These are phyloP conservation scores for Hippocampus guttulatus DNA, from an alignment of 2,113 vertebrate genomes.

Conservation along the genomic window DNA sequence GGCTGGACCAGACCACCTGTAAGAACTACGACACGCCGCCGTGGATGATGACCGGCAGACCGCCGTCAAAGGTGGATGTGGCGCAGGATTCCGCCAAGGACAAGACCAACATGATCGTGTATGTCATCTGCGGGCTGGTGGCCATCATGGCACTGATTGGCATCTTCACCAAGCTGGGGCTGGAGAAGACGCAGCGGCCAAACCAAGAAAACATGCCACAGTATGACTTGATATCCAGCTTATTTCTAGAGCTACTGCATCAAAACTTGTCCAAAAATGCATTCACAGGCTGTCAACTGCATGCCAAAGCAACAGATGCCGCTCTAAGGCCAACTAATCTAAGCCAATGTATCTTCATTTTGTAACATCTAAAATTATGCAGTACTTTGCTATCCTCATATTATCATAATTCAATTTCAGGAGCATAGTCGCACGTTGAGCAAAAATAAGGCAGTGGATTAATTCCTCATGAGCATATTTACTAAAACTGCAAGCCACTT, in stretches of 20 bases:
- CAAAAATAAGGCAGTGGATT: too few relatives aligned
- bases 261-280: neutral
- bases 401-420: too few relatives aligned
- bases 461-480: too few relatives aligned
- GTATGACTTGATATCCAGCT: slow-evolving; percentile 60
- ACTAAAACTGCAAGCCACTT: too few relatives aligned
- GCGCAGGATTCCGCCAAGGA: slow-evolving; percentile 84
- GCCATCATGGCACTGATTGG: slow-evolving; percentile 96
- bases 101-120: slow-evolving; percentile 97
- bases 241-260: too few relatives aligned
- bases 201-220: slow-evolving; percentile 93
- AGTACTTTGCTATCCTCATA: too few relatives aligned
- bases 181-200: slow-evolving; percentile 94
- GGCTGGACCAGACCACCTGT: slow-evolving; percentile 93
- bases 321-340: neutral
- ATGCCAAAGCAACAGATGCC: neutral
- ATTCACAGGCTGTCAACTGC: neutral
- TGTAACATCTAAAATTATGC: too few relatives aligned
- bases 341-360: too few relatives aligned
- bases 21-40: slow-evolving; percentile 95
- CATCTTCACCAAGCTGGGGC: slow-evolving; percentile 96
- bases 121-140: slow-evolving; percentile 96
- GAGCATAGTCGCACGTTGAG: too few relatives aligned
- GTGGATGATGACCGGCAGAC: slow-evolving; percentile 89
- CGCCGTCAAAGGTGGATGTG: slow-evolving; percentile 83